phyloP scores from a whole-genome alignment of 2,797 vertebrate genomes.

The Uromys caudimaculatus region DNA sequence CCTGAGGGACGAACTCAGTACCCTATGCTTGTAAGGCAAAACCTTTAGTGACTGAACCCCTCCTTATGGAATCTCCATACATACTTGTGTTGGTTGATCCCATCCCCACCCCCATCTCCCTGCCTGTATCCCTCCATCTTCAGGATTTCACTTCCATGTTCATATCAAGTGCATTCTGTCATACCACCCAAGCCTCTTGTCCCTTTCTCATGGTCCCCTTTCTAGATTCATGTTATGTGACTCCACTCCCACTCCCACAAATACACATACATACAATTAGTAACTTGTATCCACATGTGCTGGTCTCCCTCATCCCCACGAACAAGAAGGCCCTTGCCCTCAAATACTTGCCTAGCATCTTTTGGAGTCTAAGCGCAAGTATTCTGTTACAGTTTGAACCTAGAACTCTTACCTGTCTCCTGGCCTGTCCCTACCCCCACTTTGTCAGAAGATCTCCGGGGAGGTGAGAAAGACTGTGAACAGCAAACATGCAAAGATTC shows the following conservation, averaged over 20 bases:
- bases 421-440: no score
- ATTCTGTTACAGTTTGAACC: no score
- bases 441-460: not conserved
- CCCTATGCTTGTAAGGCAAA: not conserved
- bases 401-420: not conserved
- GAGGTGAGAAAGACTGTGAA: not conserved
- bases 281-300: not conserved
- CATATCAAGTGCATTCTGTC: not conserved
- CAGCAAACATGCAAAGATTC: no score
- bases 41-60: not conserved
- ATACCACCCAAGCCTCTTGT: no score
- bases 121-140: no score
- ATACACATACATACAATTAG: not conserved
- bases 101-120: not conserved
- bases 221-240: not conserved
- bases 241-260: not conserved
- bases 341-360: accelerated
- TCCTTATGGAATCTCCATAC: not conserved
- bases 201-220: not conserved
- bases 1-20: not conserved
- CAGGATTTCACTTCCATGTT: not conserved
- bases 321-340: not conserved
- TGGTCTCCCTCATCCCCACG: not conserved
- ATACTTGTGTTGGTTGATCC: not conserved
- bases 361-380: no score